Evolutionary conservation across 2,797 vertebrate species (phyloP).

Genomic region (Lepidocolaptes lacrymiger): DNA sequence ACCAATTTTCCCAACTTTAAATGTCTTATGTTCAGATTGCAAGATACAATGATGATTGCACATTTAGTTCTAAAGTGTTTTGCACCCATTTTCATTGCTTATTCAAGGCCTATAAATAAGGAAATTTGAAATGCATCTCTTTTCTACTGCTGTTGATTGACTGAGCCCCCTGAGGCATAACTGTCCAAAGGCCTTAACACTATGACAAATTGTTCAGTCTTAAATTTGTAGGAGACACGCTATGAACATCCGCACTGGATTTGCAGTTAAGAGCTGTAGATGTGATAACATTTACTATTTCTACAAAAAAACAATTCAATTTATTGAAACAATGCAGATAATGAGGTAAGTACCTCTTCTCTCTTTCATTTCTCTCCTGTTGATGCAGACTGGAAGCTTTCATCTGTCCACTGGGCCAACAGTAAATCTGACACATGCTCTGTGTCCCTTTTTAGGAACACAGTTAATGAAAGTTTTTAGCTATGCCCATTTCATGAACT

Average conservation of each 20-base stretch:
- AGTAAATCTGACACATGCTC: neutral
- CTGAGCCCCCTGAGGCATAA: conserved; percentile 33
- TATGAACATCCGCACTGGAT: neutral
- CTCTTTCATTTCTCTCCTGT: neutral
- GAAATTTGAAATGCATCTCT: conserved; percentile 46
- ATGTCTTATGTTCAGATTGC: conserved; percentile 25
- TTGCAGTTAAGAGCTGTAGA: neutral
- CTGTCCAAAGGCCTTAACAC: conserved; percentile 14
- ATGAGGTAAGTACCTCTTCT: neutral
- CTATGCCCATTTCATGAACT: neutral
- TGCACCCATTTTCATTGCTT: conserved; percentile 33
- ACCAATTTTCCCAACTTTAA: conserved; percentile 52
- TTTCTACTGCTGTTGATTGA: conserved; percentile 44
- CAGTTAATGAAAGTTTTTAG: neutral
- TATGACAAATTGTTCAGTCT: neutral
- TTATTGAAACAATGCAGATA: conserved; percentile 10
- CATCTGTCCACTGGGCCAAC: neutral
- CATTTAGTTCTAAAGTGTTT: conserved; percentile 51
- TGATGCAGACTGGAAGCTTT: neutral
- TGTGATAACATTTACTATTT: neutral
- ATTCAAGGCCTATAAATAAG: conserved; percentile 59
- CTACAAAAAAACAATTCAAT: neutral
- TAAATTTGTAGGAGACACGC: neutral
- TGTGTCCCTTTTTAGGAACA: neutral
- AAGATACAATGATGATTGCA: conserved; percentile 51